These are phyloP conservation scores for Chaetogeoica ovagalla DNA, from an alignment of 2,888 invertebrate species.

Conservation along the genomic window DNA sequence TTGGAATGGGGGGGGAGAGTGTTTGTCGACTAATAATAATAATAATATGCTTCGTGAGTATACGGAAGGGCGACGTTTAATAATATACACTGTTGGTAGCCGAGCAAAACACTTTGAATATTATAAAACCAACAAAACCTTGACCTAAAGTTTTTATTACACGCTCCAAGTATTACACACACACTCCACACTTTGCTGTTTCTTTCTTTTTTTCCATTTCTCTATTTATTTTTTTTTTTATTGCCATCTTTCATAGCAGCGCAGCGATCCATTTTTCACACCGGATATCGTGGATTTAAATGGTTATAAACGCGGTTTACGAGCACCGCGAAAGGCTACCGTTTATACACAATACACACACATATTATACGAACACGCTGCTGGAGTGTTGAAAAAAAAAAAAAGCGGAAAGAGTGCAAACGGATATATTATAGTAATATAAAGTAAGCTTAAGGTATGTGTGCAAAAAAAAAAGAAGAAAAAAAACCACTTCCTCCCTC, in stretches of 20 bases:
- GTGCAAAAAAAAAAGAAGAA: neutral
- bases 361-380: neutral
- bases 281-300: conserved; percentile 49
- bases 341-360: neutral
- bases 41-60: neutral
- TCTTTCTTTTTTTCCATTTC: neutral
- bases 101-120: conserved; percentile 39
- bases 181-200: no score
- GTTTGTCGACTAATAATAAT: no score
- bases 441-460: neutral
- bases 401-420: neutral
- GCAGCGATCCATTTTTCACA: conserved; percentile 43
- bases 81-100: neutral
- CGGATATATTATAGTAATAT: neutral
- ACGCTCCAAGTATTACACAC: neutral
- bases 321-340: conserved; percentile 29
- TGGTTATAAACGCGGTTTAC: conserved; percentile 25
- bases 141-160: conserved; percentile 46
- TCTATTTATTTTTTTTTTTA: conserved; percentile 17
- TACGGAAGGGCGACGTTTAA: conserved; percentile 2
- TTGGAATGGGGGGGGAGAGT: no score
- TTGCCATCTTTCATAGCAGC: conserved; percentile 19
- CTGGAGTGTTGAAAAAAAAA: no score
- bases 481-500: no score
- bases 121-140: conserved; percentile 41